Base-by-base conservation (phyloP, 1,140 invertebrate species). In the Drosophila ficusphila region DNA sequence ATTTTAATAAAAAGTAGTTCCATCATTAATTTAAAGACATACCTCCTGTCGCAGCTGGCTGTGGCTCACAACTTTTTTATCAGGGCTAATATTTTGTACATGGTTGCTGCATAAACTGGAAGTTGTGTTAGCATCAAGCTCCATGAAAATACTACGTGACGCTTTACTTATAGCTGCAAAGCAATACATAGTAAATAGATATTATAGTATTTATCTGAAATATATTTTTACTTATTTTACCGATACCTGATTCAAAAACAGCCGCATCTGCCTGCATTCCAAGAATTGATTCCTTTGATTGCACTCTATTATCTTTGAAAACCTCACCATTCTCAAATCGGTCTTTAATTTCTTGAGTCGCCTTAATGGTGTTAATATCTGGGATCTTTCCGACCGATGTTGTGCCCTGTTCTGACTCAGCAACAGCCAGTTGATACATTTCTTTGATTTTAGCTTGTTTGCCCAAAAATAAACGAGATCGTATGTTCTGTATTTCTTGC, bases 401-500 rank as follows among this genome's bases (percentile, higher is more conserved):
- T 62, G 93, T 76, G 91, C 92, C 77, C 62, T 93, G 93, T 85
- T 95, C 95, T 53, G 95, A 96, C 79, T 97, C 96, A 67, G 96
- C 94, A 0, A 97, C 95, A 4, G 96, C 97, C 83, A 97, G 96
- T 89, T 98, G 96, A 91, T 98, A 98, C 93, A 97, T 94, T 90
- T 98, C 96, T 83, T 97, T 97, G 92, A 98, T 96, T 79, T 96
- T 96, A 0, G 95, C 96, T 92, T 97, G 96, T 91, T 97, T 97
- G 7, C 96, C 96, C 94, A 96, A 94, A 90, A 97, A 97, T 6
- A 97, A 92, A 52, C 95, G 93, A 77, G 95, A 97, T 34, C 97
- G 93, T 77, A 98, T 96, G 58, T 94, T 95, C 86, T 96, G 95
- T 65, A 97, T 95, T 92, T 98, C 97, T 82, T 97, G 96, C 90